Base-by-base conservation (phyloP, 1,140 invertebrate species). In the Octopus bimaculoides region DNA sequence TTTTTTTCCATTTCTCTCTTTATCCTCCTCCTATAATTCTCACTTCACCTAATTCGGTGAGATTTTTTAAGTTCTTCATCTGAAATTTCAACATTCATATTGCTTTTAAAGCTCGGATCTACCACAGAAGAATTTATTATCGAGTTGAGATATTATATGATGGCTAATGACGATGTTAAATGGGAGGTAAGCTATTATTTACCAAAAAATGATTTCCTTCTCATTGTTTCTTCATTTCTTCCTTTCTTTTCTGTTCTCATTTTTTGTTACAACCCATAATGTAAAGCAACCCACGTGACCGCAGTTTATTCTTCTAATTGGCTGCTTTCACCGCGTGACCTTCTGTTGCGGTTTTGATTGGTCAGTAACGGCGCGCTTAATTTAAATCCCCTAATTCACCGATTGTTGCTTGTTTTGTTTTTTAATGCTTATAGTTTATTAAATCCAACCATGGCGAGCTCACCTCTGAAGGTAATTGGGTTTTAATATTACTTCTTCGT, bases 101-200 rank as follows among this genome's bases (percentile, higher is more conserved):
- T 20, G 26, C 14, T 71, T 20, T 71, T n/a, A 20, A 14, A 71
- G 17, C 66, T 71, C 14, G 66, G 66, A 71, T 71, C 66, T 71
- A 71, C 66, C 66, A 14, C 66, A 6, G 66, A 71, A 20, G 66
- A 71, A 20, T 20, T 71, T n/a, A 71, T n/a, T 5, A 71, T 14
- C 14, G 1, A 12, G 26, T 20, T 20, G 9, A 14, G 26, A 12
- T 71, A n/a, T 12, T 71, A 12, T 71, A 71, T 20, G 66, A 83
- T 83, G 82, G 80, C 81, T 20, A 77, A 81, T 20, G 81, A 79
- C n/a, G 74, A 56, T 10, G 75, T 83, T 5, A 80, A 83, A 80
- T 83, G 81, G 81, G 81, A 79, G 69, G 83, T 83, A 81, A 82
- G 83, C 80, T 74, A 74, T 66, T 55, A 61, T 78, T 66, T 54